Conservation (phyloP, 2,888 invertebrate genomes). For the Coenonympha arcania region DNA sequence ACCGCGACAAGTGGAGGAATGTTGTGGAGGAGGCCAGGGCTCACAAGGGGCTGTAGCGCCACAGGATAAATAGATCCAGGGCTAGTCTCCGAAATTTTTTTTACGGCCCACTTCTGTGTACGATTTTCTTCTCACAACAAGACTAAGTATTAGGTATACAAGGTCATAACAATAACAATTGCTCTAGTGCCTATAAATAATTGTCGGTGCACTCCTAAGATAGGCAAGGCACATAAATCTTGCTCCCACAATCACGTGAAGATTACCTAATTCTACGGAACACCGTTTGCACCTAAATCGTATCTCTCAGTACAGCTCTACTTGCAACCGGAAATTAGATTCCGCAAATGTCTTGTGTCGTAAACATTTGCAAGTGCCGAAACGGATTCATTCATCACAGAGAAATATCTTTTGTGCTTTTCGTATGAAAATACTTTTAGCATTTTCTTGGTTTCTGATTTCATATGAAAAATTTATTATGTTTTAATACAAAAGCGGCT, state of each 20-base stretch:
- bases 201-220: not conserved
- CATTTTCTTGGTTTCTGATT: not conserved
- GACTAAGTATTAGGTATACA: too few relatives aligned
- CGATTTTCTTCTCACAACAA: too few relatives aligned
- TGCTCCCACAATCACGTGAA: not conserved
- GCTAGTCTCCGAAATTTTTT: too few relatives aligned
- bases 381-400: not conserved
- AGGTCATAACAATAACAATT: too few relatives aligned
- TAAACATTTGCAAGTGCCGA: not conserved
- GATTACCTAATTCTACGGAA: not conserved
- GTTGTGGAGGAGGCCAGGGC: too few relatives aligned
- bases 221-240: not conserved
- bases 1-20: too few relatives aligned
- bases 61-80: too few relatives aligned
- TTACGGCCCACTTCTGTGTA: too few relatives aligned
- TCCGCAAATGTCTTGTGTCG: not conserved
- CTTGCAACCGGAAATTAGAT: constrained; percentile 9
- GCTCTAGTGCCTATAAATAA: not conserved
- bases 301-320: not conserved
- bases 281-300: constrained; percentile 8
- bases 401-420: not conserved
- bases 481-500: too few relatives aligned
- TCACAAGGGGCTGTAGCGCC: too few relatives aligned
- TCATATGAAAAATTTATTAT: too few relatives aligned
- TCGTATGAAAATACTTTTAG: not conserved